Percentiles rank a stretch among this genome's conserved stretches.
These are phyloP conservation scores for Thomomys bottae DNA, from an alignment of 2,113 vertebrate species.

Conservation along the genomic window DNA sequence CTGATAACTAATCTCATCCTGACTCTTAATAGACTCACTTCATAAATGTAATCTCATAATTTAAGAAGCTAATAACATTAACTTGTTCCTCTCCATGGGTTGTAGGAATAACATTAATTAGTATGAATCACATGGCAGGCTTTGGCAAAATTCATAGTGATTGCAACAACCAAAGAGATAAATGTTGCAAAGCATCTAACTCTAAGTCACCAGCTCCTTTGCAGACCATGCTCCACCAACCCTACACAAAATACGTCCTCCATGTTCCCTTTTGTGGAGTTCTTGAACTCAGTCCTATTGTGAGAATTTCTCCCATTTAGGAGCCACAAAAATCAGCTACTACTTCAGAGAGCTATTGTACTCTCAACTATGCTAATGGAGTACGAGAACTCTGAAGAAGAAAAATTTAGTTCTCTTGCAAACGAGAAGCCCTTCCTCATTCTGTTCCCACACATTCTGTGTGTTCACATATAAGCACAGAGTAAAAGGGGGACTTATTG, in stretches of 20 bases:
- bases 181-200: neutral
- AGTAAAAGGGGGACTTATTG: neutral
- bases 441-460: neutral
- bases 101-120: neutral
- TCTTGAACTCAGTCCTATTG: neutral
- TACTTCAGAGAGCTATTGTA: neutral
- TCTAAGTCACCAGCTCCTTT: neutral
- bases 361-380: neutral
- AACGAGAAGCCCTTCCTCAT: neutral
- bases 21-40: neutral
- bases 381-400: neutral
- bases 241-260: neutral
- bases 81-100: slow-evolving; percentile 24
- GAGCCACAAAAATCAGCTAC: neutral
- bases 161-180: neutral
- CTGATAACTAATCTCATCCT: neutral
- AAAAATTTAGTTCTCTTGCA: neutral
- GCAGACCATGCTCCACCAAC: neutral
- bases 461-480: neutral
- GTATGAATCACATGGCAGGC: slow-evolving; percentile 14
- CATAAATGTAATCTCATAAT: slow-evolving; percentile 38
- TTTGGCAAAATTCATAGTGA: slow-evolving; percentile 11
- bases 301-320: neutral
- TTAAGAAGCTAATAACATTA: slow-evolving; percentile 32
- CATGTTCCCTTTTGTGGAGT: neutral